Base-by-base conservation (phyloP, 2,888 invertebrate species). In the Anthrax anthrax region DNA sequence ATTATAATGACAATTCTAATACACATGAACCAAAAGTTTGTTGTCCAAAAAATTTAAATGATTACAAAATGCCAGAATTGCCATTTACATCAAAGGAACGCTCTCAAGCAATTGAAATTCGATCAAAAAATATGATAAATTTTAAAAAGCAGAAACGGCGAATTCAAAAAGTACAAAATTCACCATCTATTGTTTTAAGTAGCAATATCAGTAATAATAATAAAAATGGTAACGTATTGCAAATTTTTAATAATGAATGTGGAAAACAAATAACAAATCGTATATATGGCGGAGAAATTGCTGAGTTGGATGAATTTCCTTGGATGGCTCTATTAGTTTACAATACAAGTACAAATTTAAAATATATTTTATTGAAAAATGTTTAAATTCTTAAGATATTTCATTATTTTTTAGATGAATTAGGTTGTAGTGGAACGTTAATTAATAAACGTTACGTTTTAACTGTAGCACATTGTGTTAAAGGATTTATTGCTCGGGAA, bases 381-480 rank as follows among this genome's bases (percentile, higher is more conserved):
- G 12, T 12, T 1, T 1, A 32, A 12, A 32, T 12, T 12, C 29
- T 12, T 5, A 32, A 29, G 3, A 38, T 38, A 12, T 16, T 38
- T 38, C 4, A 4, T 10, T 18, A 19, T 16, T 52, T n/a, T 43
- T 55, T 56, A 50, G 63, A 71, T 49, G 66, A 72, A 1, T 77
- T 73, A 51, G 73, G 76, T 51, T 80, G 80, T 55, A 78, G 77
- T n/a, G 80, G 77, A 2, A 73, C 72, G 1, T 58, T 80, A 42
- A 70, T 80, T 48, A 78, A 72, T 56, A 67, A 65, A 40, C 69
- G 74, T 1, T 78, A 76, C 46, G 64, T 77, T 2, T 53, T 80
- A 50, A 77, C 79, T 2, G 80, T 79, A 2, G 79, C 76, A 1
- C 79, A 80, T 57, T 80, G 80, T 54, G 71, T 77, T 9, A 65